Conservation (phyloP, 2,888 invertebrate genomes). For the Psylliodes chrysocephalus region DNA sequence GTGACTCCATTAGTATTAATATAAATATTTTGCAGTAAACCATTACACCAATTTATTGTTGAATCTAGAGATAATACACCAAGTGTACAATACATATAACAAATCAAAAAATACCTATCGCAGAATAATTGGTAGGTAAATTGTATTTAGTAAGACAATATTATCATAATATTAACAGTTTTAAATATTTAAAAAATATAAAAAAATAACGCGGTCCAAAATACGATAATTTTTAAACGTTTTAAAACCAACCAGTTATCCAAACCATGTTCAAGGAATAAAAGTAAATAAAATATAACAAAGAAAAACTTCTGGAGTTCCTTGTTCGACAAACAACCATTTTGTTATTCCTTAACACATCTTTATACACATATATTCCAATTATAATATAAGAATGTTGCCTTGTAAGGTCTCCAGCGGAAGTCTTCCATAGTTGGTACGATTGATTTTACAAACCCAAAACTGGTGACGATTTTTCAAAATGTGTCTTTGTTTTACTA, state of each 20-base stretch:
- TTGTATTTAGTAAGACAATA: no score
- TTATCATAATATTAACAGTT: no score
- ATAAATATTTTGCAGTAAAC: no score
- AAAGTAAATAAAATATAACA: slow-evolving; percentile 48
- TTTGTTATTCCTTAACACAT: slow-evolving; percentile 32
- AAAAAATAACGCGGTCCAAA: no score
- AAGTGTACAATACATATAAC: no score
- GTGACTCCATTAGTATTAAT: no score
- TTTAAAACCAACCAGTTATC: slow-evolving; percentile 20
- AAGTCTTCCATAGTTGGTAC: slow-evolving; percentile 61
- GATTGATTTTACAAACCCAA: slow-evolving; percentile 24
- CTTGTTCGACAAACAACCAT: slow-evolving; percentile 37
- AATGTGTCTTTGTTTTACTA: neutral
- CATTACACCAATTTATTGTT: no score
- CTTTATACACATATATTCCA: slow-evolving; percentile 30
- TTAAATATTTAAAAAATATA: no score
- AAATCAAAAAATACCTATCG: no score
- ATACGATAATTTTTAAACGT: no score
- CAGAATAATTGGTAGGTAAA: no score
- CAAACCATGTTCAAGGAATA: slow-evolving; percentile 11
- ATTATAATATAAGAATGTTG: slow-evolving; percentile 48
- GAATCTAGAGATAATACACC: no score
- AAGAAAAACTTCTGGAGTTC: slow-evolving; percentile 49
- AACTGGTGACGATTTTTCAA: neutral
- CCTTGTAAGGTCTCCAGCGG: slow-evolving; percentile 63